Percentiles rank a stretch among this genome's conserved stretches.
phyloP scores from a whole-genome alignment of 2,113 vertebrate genomes.

The Eidolon helvum region DNA sequence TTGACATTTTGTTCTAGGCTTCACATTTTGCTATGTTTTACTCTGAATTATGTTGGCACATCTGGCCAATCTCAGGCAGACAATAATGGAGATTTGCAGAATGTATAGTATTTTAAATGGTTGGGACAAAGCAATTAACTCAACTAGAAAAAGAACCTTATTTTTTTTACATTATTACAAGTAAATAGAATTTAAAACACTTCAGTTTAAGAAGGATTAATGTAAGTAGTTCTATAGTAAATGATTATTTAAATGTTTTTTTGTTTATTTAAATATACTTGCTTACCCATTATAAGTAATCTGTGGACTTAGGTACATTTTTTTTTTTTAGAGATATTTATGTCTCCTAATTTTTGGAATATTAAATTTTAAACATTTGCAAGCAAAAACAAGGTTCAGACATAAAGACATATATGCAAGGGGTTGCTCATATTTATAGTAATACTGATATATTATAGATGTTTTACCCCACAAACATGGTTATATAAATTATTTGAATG shows the following conservation, averaged over 20 bases:
- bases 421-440: slow-evolving; percentile 42
- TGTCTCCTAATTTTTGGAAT: neutral
- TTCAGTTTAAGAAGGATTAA: neutral
- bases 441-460: slow-evolving; percentile 65
- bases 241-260: neutral
- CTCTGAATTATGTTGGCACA: neutral
- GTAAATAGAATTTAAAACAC: neutral
- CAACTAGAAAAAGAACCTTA: neutral
- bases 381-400: neutral
- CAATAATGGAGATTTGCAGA: neutral
- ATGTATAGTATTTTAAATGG: neutral
- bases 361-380: neutral
- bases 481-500: slow-evolving; percentile 71
- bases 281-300: neutral
- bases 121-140: neutral
- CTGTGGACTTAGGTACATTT: neutral
- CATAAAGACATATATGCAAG: slow-evolving; percentile 41
- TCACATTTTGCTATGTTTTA: neutral
- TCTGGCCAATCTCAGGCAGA: neutral
- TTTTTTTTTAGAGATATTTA: neutral
- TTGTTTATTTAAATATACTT: neutral
- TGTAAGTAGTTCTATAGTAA: neutral
- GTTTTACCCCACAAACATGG: neutral
- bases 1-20: neutral
- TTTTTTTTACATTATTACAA: neutral